Percentiles rank a stretch among this genome's conserved stretches.
phyloP scores from a whole-genome alignment of 2,797 vertebrate genomes.

The Tenualosa ilisha region DNA sequence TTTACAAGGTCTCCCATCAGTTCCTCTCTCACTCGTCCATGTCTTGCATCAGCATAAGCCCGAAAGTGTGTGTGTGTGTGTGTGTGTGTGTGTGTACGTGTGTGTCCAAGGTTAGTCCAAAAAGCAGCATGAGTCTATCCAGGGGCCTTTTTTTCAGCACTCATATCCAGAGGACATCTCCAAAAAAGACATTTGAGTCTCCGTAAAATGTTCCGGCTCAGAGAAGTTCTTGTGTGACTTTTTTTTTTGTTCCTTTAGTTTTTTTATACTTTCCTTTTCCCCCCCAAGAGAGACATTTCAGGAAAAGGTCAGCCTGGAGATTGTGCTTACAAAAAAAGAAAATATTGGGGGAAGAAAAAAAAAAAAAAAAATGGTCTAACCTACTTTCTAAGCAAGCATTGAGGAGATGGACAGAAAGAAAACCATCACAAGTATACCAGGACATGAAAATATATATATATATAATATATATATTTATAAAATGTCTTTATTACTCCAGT shows the following conservation, averaged over 20 bases:
- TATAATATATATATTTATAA: conserved; percentile 78
- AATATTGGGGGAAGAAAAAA: conserved; percentile 45
- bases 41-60: conserved; percentile 32
- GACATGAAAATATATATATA: conserved; percentile 80
- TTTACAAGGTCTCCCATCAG: conserved; percentile 71
- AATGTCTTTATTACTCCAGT: conserved; percentile 82
- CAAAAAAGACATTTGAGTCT: conserved; percentile 57
- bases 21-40: conserved; percentile 48
- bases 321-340: conserved; percentile 65
- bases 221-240: conserved; percentile 31
- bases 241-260: conserved; percentile 39
- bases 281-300: conserved; percentile 14
- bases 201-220: conserved; percentile 45
- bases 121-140: conserved; percentile 6
- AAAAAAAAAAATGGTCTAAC: conserved; percentile 57
- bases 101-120: not conserved
- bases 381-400: conserved; percentile 67
- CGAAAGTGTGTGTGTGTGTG: conserved; percentile 44
- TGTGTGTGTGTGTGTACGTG: not conserved
- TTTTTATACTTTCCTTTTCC: not conserved
- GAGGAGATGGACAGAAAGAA: conserved; percentile 76
- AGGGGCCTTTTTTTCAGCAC: conserved; percentile 35
- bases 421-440: conserved; percentile 80
- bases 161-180: conserved; percentile 55
- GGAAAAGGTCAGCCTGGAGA: conserved; percentile 62